Conservation (phyloP, 2,888 invertebrate genomes). For the Catocala sponsa region DNA sequence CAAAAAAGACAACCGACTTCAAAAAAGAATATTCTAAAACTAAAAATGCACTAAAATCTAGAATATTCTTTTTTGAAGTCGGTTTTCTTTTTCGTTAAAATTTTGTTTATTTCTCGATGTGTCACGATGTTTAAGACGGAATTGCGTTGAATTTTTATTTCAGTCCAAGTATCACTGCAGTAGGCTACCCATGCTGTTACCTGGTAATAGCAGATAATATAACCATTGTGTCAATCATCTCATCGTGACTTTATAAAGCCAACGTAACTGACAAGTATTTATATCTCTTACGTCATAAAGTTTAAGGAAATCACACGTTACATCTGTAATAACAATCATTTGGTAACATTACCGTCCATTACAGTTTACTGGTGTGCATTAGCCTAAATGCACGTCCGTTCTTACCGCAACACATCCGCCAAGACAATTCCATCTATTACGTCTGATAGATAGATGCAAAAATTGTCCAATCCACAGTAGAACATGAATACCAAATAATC, state of each 20-base stretch:
- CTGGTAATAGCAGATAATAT: neutral
- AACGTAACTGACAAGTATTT: neutral
- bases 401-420: conserved; percentile 39
- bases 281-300: conserved; percentile 21
- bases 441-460: conserved; percentile 6
- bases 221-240: neutral
- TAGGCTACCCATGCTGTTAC: too few species aligned
- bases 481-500: too few species aligned
- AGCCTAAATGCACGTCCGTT: conserved; percentile 62
- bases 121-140: too few species aligned
- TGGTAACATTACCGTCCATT: conserved; percentile 52
- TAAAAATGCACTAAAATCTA: too few species aligned
- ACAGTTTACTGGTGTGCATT: conserved; percentile 53
- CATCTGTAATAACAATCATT: conserved; percentile 37
- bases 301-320: conserved; percentile 29
- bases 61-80: too few species aligned
- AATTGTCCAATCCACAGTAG: neutral
- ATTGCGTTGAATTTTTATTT: too few species aligned
- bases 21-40: too few species aligned
- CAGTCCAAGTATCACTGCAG: too few species aligned
- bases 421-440: conserved; percentile 25
- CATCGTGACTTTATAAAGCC: neutral
- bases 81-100: too few species aligned
- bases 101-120: too few species aligned
- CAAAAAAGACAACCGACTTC: too few species aligned